phyloP scores from a whole-genome alignment of 2,113 vertebrate genomes.

The Natator depressus region DNA sequence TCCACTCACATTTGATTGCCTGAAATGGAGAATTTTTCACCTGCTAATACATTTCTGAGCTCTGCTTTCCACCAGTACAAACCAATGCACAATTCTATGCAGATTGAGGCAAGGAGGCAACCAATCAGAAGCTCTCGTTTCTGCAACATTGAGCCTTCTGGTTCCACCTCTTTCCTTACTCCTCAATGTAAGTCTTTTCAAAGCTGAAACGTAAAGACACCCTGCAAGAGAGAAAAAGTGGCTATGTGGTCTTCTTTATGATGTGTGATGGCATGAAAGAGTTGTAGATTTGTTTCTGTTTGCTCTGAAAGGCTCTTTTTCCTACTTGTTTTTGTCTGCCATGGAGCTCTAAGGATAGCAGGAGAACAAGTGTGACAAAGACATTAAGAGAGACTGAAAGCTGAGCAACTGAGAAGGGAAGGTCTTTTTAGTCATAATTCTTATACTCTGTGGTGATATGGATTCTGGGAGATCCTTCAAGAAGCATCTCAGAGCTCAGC shows the following conservation, averaged over 20 bases:
- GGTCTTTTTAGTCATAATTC: conserved; percentile 49
- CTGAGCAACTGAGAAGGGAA: neutral
- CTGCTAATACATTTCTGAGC: neutral
- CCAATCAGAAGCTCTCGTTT: neutral
- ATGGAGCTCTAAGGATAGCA: conserved; percentile 33
- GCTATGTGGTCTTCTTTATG: neutral
- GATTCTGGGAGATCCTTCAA: conserved; percentile 24
- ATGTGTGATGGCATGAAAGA: neutral
- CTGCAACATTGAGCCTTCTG: neutral
- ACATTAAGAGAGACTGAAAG: conserved; percentile 43
- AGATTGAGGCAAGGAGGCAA: neutral
- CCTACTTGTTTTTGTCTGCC: conserved; percentile 28
- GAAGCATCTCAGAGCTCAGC: conserved; percentile 10
- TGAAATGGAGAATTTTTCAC: neutral
- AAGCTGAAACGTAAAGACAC: neutral
- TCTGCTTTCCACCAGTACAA: neutral
- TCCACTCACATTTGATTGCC: neutral
- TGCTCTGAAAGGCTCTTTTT: conserved; percentile 5
- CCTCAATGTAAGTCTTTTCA: neutral
- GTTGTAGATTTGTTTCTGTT: conserved; percentile 30
- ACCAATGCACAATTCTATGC: neutral
- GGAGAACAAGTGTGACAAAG: conserved; percentile 46
- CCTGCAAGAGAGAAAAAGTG: neutral
- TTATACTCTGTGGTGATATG: conserved; percentile 32
- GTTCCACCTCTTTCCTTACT: neutral